phyloP scores from a whole-genome alignment of 2,113 vertebrate species.

The Grammomys surdaster region DNA sequence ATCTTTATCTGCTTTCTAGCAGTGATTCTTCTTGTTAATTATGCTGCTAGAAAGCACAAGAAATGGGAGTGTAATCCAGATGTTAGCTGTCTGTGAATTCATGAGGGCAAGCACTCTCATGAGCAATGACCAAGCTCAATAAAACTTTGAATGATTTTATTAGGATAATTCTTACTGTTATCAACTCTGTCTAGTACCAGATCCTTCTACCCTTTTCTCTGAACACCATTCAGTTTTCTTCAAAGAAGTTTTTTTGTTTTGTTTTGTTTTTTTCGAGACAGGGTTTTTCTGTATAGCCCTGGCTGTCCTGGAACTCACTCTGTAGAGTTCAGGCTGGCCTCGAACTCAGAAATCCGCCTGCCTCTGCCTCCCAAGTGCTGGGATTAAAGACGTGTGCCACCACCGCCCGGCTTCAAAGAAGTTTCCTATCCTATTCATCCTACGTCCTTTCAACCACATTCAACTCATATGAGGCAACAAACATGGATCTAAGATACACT shows the following conservation, averaged over 20 bases:
- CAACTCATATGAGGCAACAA: background rate
- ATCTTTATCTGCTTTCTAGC: slow-evolving; percentile 18
- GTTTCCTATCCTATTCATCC: background rate
- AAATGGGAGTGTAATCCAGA: background rate
- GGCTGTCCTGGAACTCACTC: too few relatives aligned
- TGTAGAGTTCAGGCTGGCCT: too few relatives aligned
- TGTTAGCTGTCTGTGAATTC: slow-evolving; percentile 19
- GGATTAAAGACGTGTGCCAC: too few relatives aligned
- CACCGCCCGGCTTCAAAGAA: background rate
- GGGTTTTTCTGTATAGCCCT: too few relatives aligned
- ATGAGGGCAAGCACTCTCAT: background rate
- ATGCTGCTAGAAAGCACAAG: background rate
- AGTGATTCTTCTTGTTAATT: slow-evolving; percentile 49
- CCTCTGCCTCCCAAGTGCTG: too few relatives aligned
- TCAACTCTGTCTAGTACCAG: background rate
- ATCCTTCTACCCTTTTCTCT: background rate
- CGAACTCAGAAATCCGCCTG: too few relatives aligned
- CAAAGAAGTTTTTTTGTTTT: too few relatives aligned
- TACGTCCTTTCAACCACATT: background rate
- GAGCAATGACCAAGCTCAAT: background rate
- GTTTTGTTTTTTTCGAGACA: too few relatives aligned
- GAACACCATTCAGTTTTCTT: background rate
- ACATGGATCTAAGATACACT: background rate
- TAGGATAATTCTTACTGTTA: background rate
- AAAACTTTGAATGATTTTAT: slow-evolving; percentile 42